phyloP scores from a whole-genome alignment of 35 echinoderm and acorn worm species.

The Eucidaris tribuloides region DNA sequence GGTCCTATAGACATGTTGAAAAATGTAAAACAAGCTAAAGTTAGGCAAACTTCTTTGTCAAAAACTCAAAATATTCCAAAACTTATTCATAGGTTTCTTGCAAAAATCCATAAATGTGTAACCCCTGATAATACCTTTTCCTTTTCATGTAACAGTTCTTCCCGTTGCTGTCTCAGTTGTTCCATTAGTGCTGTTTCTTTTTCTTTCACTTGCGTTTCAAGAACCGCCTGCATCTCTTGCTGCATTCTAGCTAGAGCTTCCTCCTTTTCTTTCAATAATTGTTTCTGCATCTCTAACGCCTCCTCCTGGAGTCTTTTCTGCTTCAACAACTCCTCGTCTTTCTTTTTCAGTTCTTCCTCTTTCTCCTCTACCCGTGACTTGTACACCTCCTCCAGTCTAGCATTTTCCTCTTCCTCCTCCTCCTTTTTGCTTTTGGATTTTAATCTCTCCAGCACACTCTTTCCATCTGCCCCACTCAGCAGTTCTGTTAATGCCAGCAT shows the following conservation, averaged over 20 bases:
- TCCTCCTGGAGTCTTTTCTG: constrained; percentile 67
- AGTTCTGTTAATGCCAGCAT: constrained; percentile 9
- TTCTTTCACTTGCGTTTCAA: constrained; percentile 71
- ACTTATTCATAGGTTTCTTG: too few relatives aligned
- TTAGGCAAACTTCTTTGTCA: too few relatives aligned
- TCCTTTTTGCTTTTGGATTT: constrained; percentile 35
- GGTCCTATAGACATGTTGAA: too few relatives aligned
- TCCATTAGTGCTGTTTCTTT: constrained; percentile 77
- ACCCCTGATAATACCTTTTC: too few relatives aligned
- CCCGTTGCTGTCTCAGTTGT: constrained; percentile 71
- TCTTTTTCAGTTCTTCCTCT: constrained; percentile 50
- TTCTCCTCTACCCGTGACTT: constrained; percentile 54
- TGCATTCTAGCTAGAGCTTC: constrained; percentile 48
- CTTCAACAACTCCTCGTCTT: constrained; percentile 61
- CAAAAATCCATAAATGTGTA: too few relatives aligned
- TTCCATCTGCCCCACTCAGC: neutral
- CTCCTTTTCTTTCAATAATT: constrained; percentile 51
- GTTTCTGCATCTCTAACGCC: constrained; percentile 48
- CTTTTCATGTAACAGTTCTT: constrained; percentile 67
- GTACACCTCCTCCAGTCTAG: constrained; percentile 52
- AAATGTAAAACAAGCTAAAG: too few relatives aligned
- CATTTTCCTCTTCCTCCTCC: constrained; percentile 56
- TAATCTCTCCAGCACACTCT: constrained; percentile 19
- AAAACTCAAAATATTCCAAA: too few relatives aligned
- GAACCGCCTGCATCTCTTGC: constrained; percentile 59